Base-by-base conservation (phyloP, 2,888 invertebrate species). In the Meandrusa payeni region DNA sequence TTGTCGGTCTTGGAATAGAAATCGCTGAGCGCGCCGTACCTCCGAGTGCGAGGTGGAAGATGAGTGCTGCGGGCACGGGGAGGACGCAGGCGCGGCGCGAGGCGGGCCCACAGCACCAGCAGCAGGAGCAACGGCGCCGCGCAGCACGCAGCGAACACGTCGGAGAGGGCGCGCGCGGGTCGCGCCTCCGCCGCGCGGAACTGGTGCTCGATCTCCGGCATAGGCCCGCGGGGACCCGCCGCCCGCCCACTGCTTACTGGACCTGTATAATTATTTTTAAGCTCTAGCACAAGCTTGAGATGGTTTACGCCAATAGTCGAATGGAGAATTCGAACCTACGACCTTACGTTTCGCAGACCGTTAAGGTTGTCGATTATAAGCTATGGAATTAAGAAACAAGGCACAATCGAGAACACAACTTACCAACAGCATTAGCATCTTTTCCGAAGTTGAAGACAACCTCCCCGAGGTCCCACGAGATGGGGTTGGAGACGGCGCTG, bases 141-240 rank as follows among this genome's bases (percentile, higher is more conserved):
- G 57, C 94, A 94, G 5, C 97, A 88, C 19, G 90, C 91, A 37
- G 97, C 97, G 88, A 98, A 99, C 48, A 96, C 89, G 77, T 96
- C 94, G 0, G 98, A 98, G 40, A 99, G 93, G 27, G 93, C 72
- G 23, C 93, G 93, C 20, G 98, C 91, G 39, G 99, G 99, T 31
- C 98, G 92, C 61, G 95, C 93, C 76, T 99, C 99, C 0, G 98
- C 94, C 65, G 91, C 90, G 28, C 98, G 94, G 91, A 99, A 99
- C 85, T 91, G 78, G 87, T 99, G 99, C 50, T 82, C 64, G 54
- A 93, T 91, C 83, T 91, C 90, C 0, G 91, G 87, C 51, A 89
- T 88, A 2, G 89, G 70, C 1, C 89, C 89, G 47, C 87, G 81
- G 5, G 24, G 2, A 2, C 20, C 1, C n/a, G 45, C 2, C 31